Conservation (phyloP, 2,797 vertebrate genomes). For the Antennarius maculatus region DNA sequence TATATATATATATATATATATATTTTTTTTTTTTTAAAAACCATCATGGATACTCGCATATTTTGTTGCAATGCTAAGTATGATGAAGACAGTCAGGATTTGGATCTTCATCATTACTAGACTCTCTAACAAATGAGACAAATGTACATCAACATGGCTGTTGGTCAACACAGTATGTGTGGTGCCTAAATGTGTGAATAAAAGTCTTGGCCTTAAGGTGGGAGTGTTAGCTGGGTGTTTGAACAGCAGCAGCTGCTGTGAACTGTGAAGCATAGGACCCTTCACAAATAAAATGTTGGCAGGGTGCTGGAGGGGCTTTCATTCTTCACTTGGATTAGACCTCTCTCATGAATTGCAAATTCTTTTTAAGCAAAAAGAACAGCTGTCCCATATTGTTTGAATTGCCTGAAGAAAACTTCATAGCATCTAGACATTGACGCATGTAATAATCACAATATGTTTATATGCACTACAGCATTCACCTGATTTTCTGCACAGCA, state of each 20-base stretch:
- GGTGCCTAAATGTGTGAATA: conserved; percentile 15
- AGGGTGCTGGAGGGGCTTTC: conserved; percentile 29
- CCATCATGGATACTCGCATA: neutral
- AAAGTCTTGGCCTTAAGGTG: conserved; percentile 46
- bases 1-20: no score
- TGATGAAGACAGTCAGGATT: neutral
- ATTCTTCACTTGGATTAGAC: conserved; percentile 41
- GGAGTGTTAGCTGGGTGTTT: conserved; percentile 42
- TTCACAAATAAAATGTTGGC: conserved; percentile 33
- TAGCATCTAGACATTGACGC: neutral
- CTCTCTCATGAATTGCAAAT: conserved; percentile 65
- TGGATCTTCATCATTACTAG: neutral
- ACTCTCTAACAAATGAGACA: neutral
- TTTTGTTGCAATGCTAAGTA: conserved; percentile 9
- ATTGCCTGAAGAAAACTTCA: conserved; percentile 3
- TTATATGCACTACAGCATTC: neutral
- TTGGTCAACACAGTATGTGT: neutral
- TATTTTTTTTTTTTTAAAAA: neutral
- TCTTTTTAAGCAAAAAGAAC: conserved; percentile 30
- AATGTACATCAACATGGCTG: neutral
- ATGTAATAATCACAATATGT: neutral
- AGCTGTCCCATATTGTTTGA: conserved; percentile 39
- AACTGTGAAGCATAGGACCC: neutral
- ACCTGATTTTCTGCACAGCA: neutral
- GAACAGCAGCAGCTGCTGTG: conserved; percentile 31